Conservation (phyloP, 1,140 invertebrate genomes). For the Listronotus oregonensis region DNA sequence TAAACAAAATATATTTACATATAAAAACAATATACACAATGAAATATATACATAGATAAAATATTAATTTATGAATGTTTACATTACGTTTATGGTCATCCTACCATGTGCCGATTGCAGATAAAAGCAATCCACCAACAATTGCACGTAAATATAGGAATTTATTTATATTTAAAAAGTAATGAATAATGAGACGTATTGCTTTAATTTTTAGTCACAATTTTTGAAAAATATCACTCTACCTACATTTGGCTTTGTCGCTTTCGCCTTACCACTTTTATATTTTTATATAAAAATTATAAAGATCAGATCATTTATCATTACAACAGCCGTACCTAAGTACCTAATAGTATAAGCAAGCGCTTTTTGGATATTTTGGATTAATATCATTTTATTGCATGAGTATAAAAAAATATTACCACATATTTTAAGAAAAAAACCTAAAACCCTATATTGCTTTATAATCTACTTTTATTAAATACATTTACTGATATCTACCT, state of each 20-base stretch:
- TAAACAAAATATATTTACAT: constrained; percentile 57
- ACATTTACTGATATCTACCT: constrained; percentile 14
- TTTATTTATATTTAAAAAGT: constrained; percentile 45
- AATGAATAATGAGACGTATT: constrained; percentile 68
- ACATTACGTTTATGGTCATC: constrained; percentile 37
- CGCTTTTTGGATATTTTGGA: not conserved
- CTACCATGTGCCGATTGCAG: constrained; percentile 40
- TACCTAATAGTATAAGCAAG: constrained; percentile 6
- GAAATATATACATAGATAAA: constrained; percentile 55
- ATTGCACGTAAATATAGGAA: constrained; percentile 49
- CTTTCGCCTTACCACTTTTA: constrained; percentile 21
- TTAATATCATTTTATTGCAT: not conserved
- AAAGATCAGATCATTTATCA: constrained; percentile 51
- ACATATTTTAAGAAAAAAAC: too few relatives aligned
- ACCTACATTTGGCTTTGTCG: constrained; percentile 52
- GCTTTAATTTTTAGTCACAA: constrained; percentile 68
- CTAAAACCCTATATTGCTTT: too few relatives aligned
- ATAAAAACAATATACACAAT: constrained; percentile 57
- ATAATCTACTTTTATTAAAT: constrained; percentile 2
- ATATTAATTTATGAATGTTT: constrained; percentile 44
- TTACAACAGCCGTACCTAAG: constrained; percentile 54
- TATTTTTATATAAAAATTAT: constrained; percentile 30
- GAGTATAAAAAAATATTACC: not conserved
- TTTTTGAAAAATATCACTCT: constrained; percentile 66
- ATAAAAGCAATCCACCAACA: constrained; percentile 44